A percentile compares a stretch with the other conserved stretches of the same genome.
These are phyloP conservation scores for Troides oblongomaculatus DNA, from an alignment of 2,888 invertebrate species.

Conservation along the genomic window DNA sequence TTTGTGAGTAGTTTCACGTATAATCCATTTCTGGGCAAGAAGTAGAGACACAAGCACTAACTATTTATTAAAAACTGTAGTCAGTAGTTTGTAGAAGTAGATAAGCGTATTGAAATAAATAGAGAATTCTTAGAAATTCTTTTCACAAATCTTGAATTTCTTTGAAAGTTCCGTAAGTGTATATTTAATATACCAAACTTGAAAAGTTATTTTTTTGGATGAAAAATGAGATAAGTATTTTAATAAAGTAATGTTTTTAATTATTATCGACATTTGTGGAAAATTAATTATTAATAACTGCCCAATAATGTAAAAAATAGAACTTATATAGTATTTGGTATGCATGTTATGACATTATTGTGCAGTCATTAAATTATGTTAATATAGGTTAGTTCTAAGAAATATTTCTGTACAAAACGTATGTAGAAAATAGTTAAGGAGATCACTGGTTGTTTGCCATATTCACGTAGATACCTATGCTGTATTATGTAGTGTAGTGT, in stretches of 20 bases:
- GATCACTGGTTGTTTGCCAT: conserved; percentile 61
- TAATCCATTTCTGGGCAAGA: conserved; percentile 73
- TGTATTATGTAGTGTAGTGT: conserved; percentile 5
- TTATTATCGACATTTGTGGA: conserved; percentile 24
- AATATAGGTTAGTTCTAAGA: conserved; percentile 18
- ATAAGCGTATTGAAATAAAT: conserved; percentile 36
- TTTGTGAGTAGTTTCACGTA: conserved; percentile 84
- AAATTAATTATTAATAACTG: conserved; percentile 1
- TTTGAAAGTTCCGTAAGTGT: conserved; percentile 13
- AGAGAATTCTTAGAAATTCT: conserved; percentile 21
- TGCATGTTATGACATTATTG: conserved; percentile 9
- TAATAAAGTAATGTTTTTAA: not conserved
- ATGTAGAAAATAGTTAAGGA: conserved; percentile 44
- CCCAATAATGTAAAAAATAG: conserved; percentile 14
- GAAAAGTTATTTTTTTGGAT: no score
- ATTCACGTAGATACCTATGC: conserved; percentile 43
- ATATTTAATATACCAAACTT: not conserved
- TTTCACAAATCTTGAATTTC: conserved; percentile 23
- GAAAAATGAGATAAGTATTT: no score
- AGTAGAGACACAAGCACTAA: conserved; percentile 59
- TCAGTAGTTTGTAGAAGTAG: conserved; percentile 39
- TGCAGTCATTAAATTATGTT: conserved; percentile 12
- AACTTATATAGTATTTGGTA: not conserved
- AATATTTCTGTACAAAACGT: conserved; percentile 37
- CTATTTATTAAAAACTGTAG: conserved; percentile 45